Base-by-base conservation (phyloP, 2,888 invertebrate genomes). In the Chrysolina oricalcia region DNA sequence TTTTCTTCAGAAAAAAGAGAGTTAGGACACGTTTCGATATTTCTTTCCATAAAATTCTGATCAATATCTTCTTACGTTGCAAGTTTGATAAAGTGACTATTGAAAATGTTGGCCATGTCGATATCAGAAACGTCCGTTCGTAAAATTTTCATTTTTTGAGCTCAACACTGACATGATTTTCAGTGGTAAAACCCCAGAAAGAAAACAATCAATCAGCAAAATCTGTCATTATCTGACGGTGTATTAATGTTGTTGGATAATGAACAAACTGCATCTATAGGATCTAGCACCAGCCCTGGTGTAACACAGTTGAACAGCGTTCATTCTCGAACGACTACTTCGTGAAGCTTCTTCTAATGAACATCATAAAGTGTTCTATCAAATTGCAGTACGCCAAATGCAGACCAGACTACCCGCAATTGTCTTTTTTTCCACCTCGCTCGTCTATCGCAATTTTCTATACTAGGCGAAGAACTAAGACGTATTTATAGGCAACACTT, bases 341-440 rank as follows among this genome's bases (percentile, higher is more conserved):
- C 84, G 84, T 85, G 83, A 84, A 83, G 81, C 82, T 81, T 75
- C 76, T 79, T 84, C 83, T 85, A 84, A 85, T 85, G 84, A 83
- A 84, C 76, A 81, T 83, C 82, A 85, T 85, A 84, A 85, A 84
- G 80, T 84, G 83, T 81, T 81, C 81, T 80, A 81, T 83, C 82
- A 82, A 83, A 83, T 84, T 82, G 83, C 80, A 69, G 78, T 65
- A 68, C 53, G 70, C 82, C 80, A 72, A 77, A 63, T 73, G 77
- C 73, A 72, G 73, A 72, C 71, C 68, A 71, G 73, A 77, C 77
- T 80, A 76, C 78, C 73, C 68, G 74, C 79, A 77, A 79, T 77
- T 79, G 79, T 72, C 76, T 62, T 77, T 76, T n/a, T 77, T 77
- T 77, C 73, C 73, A 70, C 73, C 63, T 66, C 43, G 27, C 75